Base-by-base conservation (phyloP, 2,888 invertebrate species). In the Caenorhabditis doughertyi region DNA sequence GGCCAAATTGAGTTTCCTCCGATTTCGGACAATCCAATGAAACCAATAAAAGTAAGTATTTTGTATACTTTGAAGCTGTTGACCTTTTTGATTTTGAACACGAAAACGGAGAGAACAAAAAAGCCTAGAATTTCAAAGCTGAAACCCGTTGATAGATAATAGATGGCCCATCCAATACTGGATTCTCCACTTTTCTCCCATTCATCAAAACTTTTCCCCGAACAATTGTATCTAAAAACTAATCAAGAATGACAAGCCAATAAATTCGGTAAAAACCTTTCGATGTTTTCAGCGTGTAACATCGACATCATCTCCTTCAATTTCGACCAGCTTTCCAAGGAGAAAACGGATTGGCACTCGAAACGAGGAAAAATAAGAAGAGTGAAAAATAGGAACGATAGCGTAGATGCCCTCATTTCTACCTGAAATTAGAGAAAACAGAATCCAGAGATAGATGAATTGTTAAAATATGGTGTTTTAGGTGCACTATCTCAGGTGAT, bases 1-100 rank as follows among this genome's bases (percentile, higher is more conserved):
- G 60, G 60, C 60, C 60, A 60, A 13, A 60, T 23, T 4, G 60
- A 60, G 21, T 60, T 60, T 1, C 60, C 60, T 11, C 13, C 23
- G 2, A 39, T 13, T 42, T 60, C 60, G 32, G 42, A 42, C 5
- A 60, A 9, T 23, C 42, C 60, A 8, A 60, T 16, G 16, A 60
- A 25, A 2, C 39, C 60, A 2, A 60, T 60, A 7, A 60, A 42
- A 5, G 16, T 9, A 2, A 60, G n/a, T 7, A 60, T 18, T 42
- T 35, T 39, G 25, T 42, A 42, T 13, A 39, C 60, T 60, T 23
- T 39, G 21, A 56, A 3, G 4, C 21, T n/a, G 8, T 32, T 18
- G 16, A 4, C 25, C 53, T 9, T 56, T 18, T 42, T 60, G 39
- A 60, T 35, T 16, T 23, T 21, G 39, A 42, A 1, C 3, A 39